phyloP scores from a whole-genome alignment of 1,140 invertebrate species.

The Bombus soroeensis region DNA sequence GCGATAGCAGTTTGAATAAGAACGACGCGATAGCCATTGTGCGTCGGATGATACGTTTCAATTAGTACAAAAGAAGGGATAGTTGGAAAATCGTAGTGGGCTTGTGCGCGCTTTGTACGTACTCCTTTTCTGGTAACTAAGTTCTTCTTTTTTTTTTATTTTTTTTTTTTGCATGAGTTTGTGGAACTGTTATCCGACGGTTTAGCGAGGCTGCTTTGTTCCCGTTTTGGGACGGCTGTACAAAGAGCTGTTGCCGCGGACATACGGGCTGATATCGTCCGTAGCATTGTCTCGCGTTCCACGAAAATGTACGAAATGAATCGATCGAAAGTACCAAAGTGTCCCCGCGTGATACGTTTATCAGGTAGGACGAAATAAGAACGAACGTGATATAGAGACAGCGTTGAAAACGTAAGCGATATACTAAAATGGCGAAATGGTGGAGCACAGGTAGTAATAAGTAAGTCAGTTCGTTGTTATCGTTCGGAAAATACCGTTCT shows the following conservation, averaged over 20 bases:
- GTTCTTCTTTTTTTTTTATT: background rate
- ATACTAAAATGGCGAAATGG: background rate
- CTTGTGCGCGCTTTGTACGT: background rate
- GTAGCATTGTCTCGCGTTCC: conserved; percentile 7
- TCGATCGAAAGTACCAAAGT: background rate
- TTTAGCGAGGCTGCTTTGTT: conserved; percentile 56
- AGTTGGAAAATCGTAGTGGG: background rate
- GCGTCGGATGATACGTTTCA: background rate
- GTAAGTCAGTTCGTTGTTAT: too few species aligned
- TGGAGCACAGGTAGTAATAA: too few species aligned
- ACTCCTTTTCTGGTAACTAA: conserved; percentile 1
- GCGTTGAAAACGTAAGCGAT: background rate
- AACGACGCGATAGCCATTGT: background rate
- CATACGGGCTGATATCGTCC: conserved; percentile 67
- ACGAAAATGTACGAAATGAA: conserved; percentile 12
- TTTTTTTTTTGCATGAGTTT: background rate
- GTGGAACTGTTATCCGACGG: conserved; percentile 49
- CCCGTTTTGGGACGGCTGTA: conserved; percentile 59
- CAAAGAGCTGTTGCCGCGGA: conserved; percentile 73
- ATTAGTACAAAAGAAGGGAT: conserved; percentile 7
- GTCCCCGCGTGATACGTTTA: background rate
- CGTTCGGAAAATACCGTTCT: too few species aligned
- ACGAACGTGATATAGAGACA: too few species aligned
- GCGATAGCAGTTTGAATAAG: background rate
- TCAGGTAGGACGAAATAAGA: too few species aligned